Evolutionary conservation across 2,888 invertebrate genomes (phyloP), one percentile per base, ranked within the genome.

Genomic region (Kuschelorhynchus macadamiae): DNA sequence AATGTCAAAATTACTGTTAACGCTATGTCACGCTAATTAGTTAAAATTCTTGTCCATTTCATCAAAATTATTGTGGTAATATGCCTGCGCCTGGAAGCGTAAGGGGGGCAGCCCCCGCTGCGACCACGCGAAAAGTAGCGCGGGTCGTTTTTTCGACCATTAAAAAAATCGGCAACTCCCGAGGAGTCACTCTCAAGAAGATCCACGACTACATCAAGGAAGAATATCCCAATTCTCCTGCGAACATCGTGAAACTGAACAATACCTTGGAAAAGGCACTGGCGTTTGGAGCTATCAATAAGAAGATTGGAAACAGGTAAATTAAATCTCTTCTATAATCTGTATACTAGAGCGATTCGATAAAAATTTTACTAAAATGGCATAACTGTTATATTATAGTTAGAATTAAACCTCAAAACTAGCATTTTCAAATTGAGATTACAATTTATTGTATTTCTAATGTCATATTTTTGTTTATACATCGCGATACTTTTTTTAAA

Each of bases 211-310:
- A 74, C 61, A 75, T 78, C 57, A 67, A 55, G 55, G 56, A 67
- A 8, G 71, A 71, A 17, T 76, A 77, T 53, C 73, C 76, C 5
- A 70, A 74, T 20, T 72, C 75, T 0, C 65, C 71, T 1, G 69
- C 64, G 5, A 74, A 76, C 42, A 71, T 77, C 47, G 70, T 74
- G 8, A 72, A 60, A 20, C 50, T 79, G 33, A 71, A 64, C 30
- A 75, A 67, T 7, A 75, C 74, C 8, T 50, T 79, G 20, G 70
- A 76, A 53, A 76, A 74, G 44, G 78, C 77, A 0, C 33, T 77
- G 30, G 75, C 76, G 0, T 76, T 79, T 50, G 79, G 78, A 7
- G 79, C 75, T 8, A 71, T 77, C 7, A 67, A 67, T 16, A 75
- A 75, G 25, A 71, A 61, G 20, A 67, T 68, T 21, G 73, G 75